These are phyloP conservation scores for Lasioglossum oenotherae DNA, from an alignment of 2,888 invertebrate species.

Conservation along the genomic window DNA sequence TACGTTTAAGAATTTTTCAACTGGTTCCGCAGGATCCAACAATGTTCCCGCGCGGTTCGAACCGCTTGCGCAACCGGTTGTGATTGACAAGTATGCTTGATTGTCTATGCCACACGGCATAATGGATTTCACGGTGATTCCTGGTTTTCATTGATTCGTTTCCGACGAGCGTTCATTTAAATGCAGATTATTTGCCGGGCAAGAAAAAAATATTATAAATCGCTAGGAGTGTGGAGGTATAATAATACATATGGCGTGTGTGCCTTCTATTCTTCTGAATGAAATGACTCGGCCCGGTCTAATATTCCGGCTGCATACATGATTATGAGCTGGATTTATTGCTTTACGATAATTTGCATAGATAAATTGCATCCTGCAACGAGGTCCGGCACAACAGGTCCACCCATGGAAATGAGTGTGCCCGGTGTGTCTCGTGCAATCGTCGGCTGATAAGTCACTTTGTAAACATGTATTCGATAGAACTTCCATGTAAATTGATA, in stretches of 20 bases:
- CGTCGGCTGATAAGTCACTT: constrained; percentile 1
- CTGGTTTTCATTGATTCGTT: constrained; percentile 8
- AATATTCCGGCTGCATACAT: constrained; percentile 8
- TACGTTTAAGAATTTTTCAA: constrained; percentile 4
- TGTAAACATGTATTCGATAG: constrained; percentile 2
- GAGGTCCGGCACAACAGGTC: constrained; percentile 9
- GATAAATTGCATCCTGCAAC: constrained; percentile 18
- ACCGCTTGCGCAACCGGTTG: constrained; percentile 5
- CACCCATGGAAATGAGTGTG: constrained; percentile 14
- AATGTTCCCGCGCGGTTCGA: neutral
- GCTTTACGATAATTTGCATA: constrained; percentile 15
- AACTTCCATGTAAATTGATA: constrained; percentile 4
- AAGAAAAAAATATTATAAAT: neutral
- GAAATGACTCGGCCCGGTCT: constrained; percentile 21
- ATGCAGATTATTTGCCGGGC: neutral
- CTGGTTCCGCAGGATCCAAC: neutral
- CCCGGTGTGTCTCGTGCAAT: neutral
- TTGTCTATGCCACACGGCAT: neutral
- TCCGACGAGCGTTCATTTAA: constrained; percentile 7
- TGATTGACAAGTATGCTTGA: constrained; percentile 11
- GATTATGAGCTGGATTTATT: constrained; percentile 17
- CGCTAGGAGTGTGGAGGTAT: neutral
- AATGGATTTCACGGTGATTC: constrained; percentile 16
- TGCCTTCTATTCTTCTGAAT: constrained; percentile 5
- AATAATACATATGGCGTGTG: neutral